Evolutionary conservation across 2,888 invertebrate genomes (phyloP), one percentile per base, ranked within the genome.

Genomic region (Biston stratarius): DNA sequence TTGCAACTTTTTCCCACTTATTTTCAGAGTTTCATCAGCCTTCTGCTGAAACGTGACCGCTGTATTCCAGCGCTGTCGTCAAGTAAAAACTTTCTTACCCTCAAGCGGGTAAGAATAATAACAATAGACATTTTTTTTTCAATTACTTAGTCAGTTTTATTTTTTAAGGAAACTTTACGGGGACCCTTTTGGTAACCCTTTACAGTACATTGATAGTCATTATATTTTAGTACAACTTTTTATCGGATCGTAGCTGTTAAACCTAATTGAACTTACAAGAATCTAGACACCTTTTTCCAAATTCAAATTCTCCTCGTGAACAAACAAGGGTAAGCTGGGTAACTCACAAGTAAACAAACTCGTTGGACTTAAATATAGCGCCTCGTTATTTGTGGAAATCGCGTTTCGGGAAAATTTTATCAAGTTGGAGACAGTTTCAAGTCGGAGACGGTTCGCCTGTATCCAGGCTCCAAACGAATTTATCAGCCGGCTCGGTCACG

Each of bases 401-500:
- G 55, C 42, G 49, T 58, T 66, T 64, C 45, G 45, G 14, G 42
- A 15, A 38, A 67, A 68, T 70, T 67, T 64, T 58, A 62, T 48
- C 42, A 52, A 59, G 60, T 53, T 42, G 10, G 45, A 62, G 51
- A 42, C 59, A 49, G 40, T 59, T 58, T 66, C 56, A 59, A 52
- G 57, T 60, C 60, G 61, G 68, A 69, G 69, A 75, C 72, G 72
- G 62, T 71, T 55, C 49, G 67, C 57, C 66, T 69, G 77, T 75
- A 73, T 73, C 69, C 61, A 70, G 70, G 66, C 68, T 72, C 74
- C 61, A 71, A 74, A 75, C 74, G 76, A 75, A 80, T 60, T 63
- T 80, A 79, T 77, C 66, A 74, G 72, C 64, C 65, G 71, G 74
- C 73, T 71, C 75, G 77, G 80, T 81, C 80, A 81, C 70, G 80